Evolutionary conservation across 1,140 invertebrate genomes (phyloP).

Genomic region (Nasonia longicornis): DNA sequence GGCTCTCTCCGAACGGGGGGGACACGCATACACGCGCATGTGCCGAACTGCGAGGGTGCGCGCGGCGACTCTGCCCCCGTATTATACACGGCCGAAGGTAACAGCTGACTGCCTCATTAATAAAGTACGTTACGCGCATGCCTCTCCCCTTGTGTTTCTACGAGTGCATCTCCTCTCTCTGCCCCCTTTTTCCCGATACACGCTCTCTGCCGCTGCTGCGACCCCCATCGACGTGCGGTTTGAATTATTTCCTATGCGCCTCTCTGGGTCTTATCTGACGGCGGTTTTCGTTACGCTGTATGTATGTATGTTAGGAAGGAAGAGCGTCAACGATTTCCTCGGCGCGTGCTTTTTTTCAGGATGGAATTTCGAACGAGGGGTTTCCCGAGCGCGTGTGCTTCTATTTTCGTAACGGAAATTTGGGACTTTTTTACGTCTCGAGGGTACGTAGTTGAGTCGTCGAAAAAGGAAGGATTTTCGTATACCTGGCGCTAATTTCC

Average conservation of each 20-base stretch:
- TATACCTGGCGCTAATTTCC: not conserved
- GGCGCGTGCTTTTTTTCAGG: not conserved
- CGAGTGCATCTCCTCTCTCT: not conserved
- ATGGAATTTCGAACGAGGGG: not conserved
- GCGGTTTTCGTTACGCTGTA: not conserved
- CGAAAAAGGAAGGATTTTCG: not conserved
- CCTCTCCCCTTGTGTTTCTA: constrained; percentile 1
- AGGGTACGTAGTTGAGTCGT: not conserved
- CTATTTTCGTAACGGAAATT: constrained; percentile 11
- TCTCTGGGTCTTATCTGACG: constrained; percentile 9
- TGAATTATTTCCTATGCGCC: not conserved
- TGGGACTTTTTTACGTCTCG: not conserved
- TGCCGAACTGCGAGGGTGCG: constrained; percentile 23
- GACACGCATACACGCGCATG: not conserved
- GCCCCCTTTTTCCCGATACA: not conserved
- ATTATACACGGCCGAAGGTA: constrained; percentile 47
- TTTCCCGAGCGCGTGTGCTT: not conserved
- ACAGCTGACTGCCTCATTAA: constrained; percentile 69
- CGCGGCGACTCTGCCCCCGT: not conserved
- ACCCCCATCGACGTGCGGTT: constrained; percentile 20
- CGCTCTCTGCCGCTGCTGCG: not conserved
- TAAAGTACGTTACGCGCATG: constrained; percentile 64
- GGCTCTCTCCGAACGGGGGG: constrained; percentile 37
- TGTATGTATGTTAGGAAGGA: not conserved
- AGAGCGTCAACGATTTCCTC: not conserved